Percentiles rank a stretch among this genome's conserved stretches.
phyloP scores from a whole-genome alignment of 1,140 invertebrate species.

The Panagrolaimus sp. region DNA sequence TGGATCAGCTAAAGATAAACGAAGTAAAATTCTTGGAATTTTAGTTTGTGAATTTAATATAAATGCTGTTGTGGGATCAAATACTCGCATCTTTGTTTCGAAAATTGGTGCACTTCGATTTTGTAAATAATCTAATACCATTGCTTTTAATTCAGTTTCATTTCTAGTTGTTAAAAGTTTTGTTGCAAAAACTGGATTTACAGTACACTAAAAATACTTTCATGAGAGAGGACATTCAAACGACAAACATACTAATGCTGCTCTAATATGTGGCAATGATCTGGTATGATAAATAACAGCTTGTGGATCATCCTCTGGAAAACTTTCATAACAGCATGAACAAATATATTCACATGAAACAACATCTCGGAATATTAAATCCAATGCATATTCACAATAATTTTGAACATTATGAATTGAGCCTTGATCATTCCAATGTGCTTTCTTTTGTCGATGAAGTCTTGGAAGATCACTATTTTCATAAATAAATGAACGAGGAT shows the following conservation, averaged over 20 bases:
- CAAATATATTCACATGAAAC: background rate
- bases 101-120: background rate
- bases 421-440: background rate
- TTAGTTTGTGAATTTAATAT: background rate
- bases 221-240: background rate
- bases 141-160: background rate
- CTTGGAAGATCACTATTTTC: background rate
- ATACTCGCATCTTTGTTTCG: background rate
- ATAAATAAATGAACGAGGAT: background rate
- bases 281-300: background rate
- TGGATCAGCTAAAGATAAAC: background rate
- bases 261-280: background rate
- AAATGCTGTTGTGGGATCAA: conserved; percentile 2
- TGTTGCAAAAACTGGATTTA: background rate
- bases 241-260: conserved; percentile 3
- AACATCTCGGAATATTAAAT: conserved; percentile 7
- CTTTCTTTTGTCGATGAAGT: background rate
- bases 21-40: background rate
- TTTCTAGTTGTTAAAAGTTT: background rate
- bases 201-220: background rate
- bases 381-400: background rate
- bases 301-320: background rate
- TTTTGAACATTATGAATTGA: conserved; percentile 5
- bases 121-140: background rate
- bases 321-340: background rate